These are phyloP conservation scores for Diacarnus erythraeanus DNA, from an alignment of 37 sponge, comb jelly and placozoan species.

Conservation along the genomic window DNA sequence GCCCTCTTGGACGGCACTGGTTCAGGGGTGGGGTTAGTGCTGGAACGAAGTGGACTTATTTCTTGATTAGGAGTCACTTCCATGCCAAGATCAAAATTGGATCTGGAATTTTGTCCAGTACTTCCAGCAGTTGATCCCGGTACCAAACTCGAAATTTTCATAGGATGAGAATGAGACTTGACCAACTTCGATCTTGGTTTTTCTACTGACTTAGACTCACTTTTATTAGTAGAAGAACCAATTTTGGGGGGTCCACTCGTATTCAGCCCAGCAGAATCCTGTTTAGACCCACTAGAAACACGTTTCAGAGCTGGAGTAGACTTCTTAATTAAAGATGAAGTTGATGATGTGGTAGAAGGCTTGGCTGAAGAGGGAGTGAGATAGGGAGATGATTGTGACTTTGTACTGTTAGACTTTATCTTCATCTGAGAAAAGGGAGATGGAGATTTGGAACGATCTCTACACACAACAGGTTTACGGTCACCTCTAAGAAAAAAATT, in stretches of 20 bases:
- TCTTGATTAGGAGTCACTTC: not conserved
- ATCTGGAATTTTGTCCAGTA: not conserved
- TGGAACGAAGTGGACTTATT: slow-evolving; percentile 9
- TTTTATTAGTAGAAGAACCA: not conserved
- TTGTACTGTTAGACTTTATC: not conserved
- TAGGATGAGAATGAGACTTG: not conserved
- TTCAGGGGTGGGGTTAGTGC: slow-evolving; percentile 44
- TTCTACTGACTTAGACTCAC: too few species aligned
- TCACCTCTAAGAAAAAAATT: slow-evolving; percentile 21
- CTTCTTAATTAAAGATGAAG: not conserved
- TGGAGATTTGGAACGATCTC: slow-evolving; percentile 52
- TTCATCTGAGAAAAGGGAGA: slow-evolving; percentile 24
- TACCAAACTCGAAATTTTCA: not conserved
- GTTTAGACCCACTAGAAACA: not conserved
- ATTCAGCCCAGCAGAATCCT: not conserved
- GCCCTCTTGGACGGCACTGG: slow-evolving; percentile 7
- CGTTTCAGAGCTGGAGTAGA: not conserved
- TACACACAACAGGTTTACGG: not conserved
- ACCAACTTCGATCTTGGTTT: not conserved
- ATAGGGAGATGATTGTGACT: not conserved
- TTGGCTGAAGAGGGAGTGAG: not conserved
- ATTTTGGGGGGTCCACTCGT: not conserved
- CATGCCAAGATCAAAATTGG: not conserved
- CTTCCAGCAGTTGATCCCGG: not conserved
- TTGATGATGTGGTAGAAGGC: not conserved